Base-by-base conservation (phyloP, 2,888 invertebrate genomes). In the Andrena minutula region DNA sequence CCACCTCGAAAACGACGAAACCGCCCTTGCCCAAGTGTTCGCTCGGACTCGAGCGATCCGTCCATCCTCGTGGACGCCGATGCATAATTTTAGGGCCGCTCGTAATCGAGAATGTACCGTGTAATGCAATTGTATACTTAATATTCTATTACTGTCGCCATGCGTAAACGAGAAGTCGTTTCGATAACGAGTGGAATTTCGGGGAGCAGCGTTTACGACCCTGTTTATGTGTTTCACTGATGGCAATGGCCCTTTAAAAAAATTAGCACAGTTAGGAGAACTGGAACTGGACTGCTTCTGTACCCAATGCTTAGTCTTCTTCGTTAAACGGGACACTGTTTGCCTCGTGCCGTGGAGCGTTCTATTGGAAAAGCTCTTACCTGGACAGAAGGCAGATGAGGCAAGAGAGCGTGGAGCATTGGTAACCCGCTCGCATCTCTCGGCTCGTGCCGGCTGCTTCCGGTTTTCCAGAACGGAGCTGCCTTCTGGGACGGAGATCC, bases 361-460 rank as follows among this genome's bases (percentile, higher is more conserved):
- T 69, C 47, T 12, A 23, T 49, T 26, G 61, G 41, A n/a, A 51
- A 26, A n/a, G 12, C 53, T 10, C 7, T 63, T 80, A 66, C 72
- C 78, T 58, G 73, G 66, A 49, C 53, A 68, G 47, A 47, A 79
- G 79, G 79, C 79, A 80, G 80, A 80, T 80, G 80, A 80, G 72
- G 47, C 79, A 61, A 61, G 32, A 72, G 83, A 73, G 75, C 66
- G 41, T 8, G 35, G 61, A 69, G 78, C 83, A 87, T 89, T 79
- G 85, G 87, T 87, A 90, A 86, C 83, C 88, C 82, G 78, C 82
- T 86, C 84, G 84, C 87, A 82, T 89, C 88, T 88, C 86, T 64
- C 69, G 87, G 84, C 90, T 92, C 90, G 92, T 90, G 91, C 92
- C 92, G 92, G 92, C 91, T 92, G 92, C 84, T 92, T 92, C 92